Evolutionary conservation across 2,113 vertebrate species (phyloP), one percentile per base, ranked within the genome.

Genomic region (Pollachius pollachius): DNA sequence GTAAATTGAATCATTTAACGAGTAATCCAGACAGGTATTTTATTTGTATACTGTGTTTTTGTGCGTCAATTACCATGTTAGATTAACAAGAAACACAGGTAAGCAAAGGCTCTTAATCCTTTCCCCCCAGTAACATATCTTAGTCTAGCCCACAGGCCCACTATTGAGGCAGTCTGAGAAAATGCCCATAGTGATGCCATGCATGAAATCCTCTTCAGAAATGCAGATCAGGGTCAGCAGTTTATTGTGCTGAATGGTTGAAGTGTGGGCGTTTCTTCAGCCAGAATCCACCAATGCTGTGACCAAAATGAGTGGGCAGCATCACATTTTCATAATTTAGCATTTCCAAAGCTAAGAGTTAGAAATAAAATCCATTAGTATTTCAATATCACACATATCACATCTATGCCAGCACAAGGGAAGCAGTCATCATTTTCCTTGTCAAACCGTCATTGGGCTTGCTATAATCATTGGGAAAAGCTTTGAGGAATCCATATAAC

Each of bases 221-320:
- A 78, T 76, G 68, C 65, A 80, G 72, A 79, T 77, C 59, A 73
- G 65, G 52, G 59, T 68, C 63, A 58, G 9, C 17, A 30, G 59
- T 73, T 75, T 64, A 72, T 74, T 79, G 68, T 64, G 56, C 41
- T 16, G 3, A 62, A 58, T 63, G 78, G 75, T 75, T 72, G 34
- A 19, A 25, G 56, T 79, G n/a, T 87, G 81, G 84, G 81, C 19
- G 83, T 81, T 78, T 71, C 67, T 80, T 52, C 11, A 64, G 56
- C 27, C 12, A 61, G 71, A 78, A 34, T 65, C 75, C 85, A 27
- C 54, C 54, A 65, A 60, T 77, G 61, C 72, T 54, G 48, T 76
- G 41, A 48, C 41, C 67, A 63, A 30, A 68, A 64, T 25, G 67
- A 81, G 85, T 88, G 77, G 87, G 77, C 3, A 72, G 71, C 65